A percentile compares a stretch with the other conserved stretches of the same genome.
These are phyloP conservation scores for Scaptomyza graminum DNA, from an alignment of 1,140 invertebrate species.

Conservation along the genomic window DNA sequence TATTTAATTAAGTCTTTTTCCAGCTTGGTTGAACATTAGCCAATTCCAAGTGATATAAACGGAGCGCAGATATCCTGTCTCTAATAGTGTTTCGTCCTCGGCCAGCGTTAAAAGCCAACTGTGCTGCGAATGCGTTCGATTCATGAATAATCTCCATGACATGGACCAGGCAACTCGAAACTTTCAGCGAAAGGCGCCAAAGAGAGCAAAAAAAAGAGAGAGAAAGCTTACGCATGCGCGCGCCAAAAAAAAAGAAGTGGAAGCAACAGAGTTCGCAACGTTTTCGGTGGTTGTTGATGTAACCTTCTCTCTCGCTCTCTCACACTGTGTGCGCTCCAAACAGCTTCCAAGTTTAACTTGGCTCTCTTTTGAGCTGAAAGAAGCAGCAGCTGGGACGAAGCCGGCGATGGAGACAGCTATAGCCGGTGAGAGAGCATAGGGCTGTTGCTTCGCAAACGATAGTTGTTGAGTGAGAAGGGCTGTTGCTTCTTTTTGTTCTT, in stretches of 20 bases:
- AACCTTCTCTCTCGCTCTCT: conserved; percentile 23
- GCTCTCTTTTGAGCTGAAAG: conserved; percentile 35
- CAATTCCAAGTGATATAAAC: too few species aligned
- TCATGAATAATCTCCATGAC: conserved; percentile 36
- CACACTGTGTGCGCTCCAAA: conserved; percentile 26
- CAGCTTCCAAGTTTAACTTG: conserved; percentile 63
- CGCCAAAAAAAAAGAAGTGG: conserved; percentile 56
- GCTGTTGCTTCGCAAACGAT: conserved; percentile 37
- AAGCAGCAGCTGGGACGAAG: conserved; percentile 36
- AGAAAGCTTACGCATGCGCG: conserved; percentile 68
- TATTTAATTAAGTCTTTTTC: conserved; percentile 16
- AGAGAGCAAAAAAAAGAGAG: conserved; percentile 25
- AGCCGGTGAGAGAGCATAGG: conserved; percentile 13
- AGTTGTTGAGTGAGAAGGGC: conserved; percentile 55
- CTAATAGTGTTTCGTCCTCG: conserved; percentile 58
- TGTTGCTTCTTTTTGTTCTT: conserved; percentile 63
- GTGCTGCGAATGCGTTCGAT: conserved; percentile 41
- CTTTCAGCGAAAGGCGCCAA: conserved; percentile 46
- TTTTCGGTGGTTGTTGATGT: conserved; percentile 47
- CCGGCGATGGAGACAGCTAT: conserved; percentile 9
- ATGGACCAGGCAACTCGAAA: conserved; percentile 50
- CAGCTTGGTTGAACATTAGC: not conserved
- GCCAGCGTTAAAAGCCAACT: conserved; percentile 63
- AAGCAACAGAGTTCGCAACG: conserved; percentile 41
- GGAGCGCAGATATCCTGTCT: conserved; percentile 37